Evolutionary conservation across 92 coral and sea anemone genomes (phyloP).

Genomic region (Chrysogorgia sp.): DNA sequence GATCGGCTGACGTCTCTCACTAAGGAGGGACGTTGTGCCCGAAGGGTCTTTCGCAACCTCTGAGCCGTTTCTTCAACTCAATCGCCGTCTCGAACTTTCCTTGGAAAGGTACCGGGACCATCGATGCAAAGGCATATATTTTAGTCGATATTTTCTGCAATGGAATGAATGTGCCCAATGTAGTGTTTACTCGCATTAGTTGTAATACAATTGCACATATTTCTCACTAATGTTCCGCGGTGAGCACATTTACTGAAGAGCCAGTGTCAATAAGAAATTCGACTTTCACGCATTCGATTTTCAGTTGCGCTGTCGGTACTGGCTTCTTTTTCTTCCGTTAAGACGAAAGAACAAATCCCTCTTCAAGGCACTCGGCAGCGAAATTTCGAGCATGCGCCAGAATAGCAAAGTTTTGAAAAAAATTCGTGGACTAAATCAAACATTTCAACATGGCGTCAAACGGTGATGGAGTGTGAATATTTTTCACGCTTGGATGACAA

Average conservation of each 20-base stretch:
- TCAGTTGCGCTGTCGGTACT: slow-evolving; percentile 14
- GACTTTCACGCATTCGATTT: slow-evolving; percentile 1
- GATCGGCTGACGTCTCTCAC: slow-evolving; percentile 22
- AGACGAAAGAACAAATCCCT: slow-evolving; percentile 32
- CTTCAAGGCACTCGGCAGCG: slow-evolving; percentile 5
- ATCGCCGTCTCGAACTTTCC: slow-evolving; percentile 26
- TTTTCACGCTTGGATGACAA: no score
- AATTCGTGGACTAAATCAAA: no score
- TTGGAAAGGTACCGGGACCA: slow-evolving; percentile 16
- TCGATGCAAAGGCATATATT: slow-evolving; percentile 7
- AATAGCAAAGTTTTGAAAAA: no score
- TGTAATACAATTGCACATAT: neutral
- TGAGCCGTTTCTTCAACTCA: slow-evolving; percentile 22
- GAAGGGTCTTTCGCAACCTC: neutral
- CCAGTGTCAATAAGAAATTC: slow-evolving; percentile 9
- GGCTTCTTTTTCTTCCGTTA: slow-evolving; percentile 6
- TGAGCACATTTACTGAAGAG: slow-evolving; percentile 12
- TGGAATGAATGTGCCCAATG: neutral
- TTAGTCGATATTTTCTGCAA: slow-evolving; percentile 10
- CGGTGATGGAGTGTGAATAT: no score
- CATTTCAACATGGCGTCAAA: no score
- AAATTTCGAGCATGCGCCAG: no score
- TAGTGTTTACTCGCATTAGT: no score
- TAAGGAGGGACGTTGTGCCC: slow-evolving; percentile 21
- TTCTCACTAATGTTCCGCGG: neutral